Evolutionary conservation across 2,888 invertebrate species (phyloP).

Genomic region (Argyresthia albistria): DNA sequence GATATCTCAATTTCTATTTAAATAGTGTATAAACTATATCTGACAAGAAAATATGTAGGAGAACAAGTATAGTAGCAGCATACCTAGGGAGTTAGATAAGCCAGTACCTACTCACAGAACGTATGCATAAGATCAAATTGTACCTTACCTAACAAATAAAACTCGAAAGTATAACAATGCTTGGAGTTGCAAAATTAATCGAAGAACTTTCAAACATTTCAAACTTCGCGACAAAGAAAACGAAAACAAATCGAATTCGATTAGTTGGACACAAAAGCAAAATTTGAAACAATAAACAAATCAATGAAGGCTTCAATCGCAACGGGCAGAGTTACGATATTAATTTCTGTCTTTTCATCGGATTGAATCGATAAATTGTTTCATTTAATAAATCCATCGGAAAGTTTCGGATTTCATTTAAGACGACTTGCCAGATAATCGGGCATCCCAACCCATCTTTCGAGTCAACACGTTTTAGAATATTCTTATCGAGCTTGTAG

Average conservation of each 20-base stretch:
- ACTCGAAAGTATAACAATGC: too few relatives aligned
- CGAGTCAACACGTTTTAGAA: background rate
- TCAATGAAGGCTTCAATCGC: conserved; percentile 15
- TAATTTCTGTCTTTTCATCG: conserved; percentile 27
- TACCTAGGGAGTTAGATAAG: too few relatives aligned
- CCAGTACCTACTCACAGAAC: too few relatives aligned
- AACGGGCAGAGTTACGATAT: conserved; percentile 14
- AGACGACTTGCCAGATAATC: background rate
- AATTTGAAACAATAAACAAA: conserved; percentile 19
- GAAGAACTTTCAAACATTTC: background rate
- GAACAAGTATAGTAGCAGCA: too few relatives aligned
- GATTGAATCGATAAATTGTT: conserved; percentile 30
- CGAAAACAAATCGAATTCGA: conserved; percentile 28
- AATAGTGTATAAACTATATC: too few relatives aligned
- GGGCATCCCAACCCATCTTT: background rate
- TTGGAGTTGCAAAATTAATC: too few relatives aligned
- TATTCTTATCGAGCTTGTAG: background rate
- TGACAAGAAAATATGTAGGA: too few relatives aligned
- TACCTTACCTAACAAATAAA: too few relatives aligned
- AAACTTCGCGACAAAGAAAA: conserved; percentile 1
- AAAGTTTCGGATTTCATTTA: background rate
- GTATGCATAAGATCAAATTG: too few relatives aligned
- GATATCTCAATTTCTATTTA: too few relatives aligned
- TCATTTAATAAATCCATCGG: conserved; percentile 15
- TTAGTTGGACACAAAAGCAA: conserved; percentile 24